phyloP scores from a whole-genome alignment of 2,888 invertebrate species.

The Spicauda simplicius region DNA sequence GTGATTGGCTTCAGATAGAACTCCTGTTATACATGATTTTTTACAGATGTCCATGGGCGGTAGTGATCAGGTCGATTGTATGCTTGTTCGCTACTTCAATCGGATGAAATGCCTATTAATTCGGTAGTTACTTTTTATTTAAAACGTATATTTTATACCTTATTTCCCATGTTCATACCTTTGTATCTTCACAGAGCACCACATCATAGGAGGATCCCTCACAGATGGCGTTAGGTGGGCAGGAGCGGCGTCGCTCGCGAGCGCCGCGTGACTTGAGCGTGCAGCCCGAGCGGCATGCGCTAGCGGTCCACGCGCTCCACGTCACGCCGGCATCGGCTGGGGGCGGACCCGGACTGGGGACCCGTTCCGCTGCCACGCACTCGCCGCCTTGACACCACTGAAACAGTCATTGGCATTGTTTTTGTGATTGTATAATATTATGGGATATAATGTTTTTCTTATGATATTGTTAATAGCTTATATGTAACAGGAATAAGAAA shows the following conservation, averaged over 20 bases:
- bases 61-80: no score
- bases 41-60: no score
- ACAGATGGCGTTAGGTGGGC: slow-evolving; percentile 84
- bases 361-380: slow-evolving; percentile 77
- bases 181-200: slow-evolving; percentile 87
- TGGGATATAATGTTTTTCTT: no score
- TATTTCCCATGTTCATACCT: slow-evolving; percentile 66
- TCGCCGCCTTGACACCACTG: slow-evolving; percentile 89
- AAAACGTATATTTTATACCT: background rate
- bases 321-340: slow-evolving; percentile 78
- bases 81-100: no score
- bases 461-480: no score
- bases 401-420: slow-evolving; percentile 21
- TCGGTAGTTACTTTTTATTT: no score
- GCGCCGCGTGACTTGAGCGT: slow-evolving; percentile 86
- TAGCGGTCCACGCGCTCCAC: slow-evolving; percentile 86
- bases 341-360: slow-evolving; percentile 44
- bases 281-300: slow-evolving; percentile 88
- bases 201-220: slow-evolving; percentile 87
- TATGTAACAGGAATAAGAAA: no score
- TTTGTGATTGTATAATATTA: no score
- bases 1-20: no score
- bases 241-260: slow-evolving; percentile 83
- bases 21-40: no score
- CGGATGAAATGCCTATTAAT: no score